Percentiles rank a stretch among this genome's conserved stretches.
Conservation (phyloP, 2,888 invertebrate species). For the Monoplex corrugatus region DNA sequence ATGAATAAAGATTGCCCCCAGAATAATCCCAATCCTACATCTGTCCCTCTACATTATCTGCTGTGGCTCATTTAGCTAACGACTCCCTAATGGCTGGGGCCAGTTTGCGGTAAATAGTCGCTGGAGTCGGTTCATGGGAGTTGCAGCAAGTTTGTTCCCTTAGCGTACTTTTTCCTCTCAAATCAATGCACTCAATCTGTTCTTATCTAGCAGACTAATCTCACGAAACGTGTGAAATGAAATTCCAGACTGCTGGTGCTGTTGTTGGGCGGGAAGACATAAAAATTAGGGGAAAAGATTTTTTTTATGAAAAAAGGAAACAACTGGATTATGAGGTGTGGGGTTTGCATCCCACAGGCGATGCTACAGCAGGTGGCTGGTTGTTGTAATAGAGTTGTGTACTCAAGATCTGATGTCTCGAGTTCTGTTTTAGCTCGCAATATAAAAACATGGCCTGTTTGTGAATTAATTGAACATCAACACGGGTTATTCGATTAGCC, state of each 20-base stretch:
- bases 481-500: conserved; percentile 50
- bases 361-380: too few species aligned
- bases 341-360: too few species aligned
- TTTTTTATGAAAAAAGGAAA: too few species aligned
- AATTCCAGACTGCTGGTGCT: conserved; percentile 24
- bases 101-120: conserved; percentile 41
- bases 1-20: conserved; percentile 42
- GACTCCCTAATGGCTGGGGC: conserved; percentile 6
- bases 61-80: conserved; percentile 41
- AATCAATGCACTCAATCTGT: conserved; percentile 47
- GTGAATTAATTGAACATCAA: conserved; percentile 52
- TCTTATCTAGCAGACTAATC: neutral
- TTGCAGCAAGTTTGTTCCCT: conserved; percentile 19
- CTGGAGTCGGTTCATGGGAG: neutral
- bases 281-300: too few species aligned
- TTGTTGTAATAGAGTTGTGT: too few species aligned
- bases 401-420: too few species aligned
- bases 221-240: conserved; percentile 27
- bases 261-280: too few species aligned
- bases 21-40: conserved; percentile 35
- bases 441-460: too few species aligned
- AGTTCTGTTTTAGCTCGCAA: too few species aligned
- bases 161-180: conserved; percentile 3
- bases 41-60: conserved; percentile 31
- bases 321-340: too few species aligned